Conservation (phyloP, 2,113 vertebrate genomes). For the Odocoileus hemionus region DNA sequence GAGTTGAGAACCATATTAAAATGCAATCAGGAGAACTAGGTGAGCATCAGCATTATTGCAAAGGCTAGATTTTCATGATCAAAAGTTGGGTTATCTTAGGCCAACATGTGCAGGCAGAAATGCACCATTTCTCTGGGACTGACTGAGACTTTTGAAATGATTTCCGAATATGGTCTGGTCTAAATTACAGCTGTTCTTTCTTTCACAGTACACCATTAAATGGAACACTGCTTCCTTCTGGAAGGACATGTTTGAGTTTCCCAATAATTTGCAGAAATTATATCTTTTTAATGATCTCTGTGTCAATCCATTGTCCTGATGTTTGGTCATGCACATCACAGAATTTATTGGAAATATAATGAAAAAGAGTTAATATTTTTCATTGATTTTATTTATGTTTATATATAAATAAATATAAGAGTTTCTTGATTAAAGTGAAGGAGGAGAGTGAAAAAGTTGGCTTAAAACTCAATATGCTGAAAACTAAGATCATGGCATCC, state of each 20-base stretch:
- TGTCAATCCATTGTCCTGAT: neutral
- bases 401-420: neutral
- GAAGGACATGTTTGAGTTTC: neutral
- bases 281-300: neutral
- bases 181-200: neutral
- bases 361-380: neutral
- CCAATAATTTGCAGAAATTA: conserved; percentile 10
- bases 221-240: neutral
- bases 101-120: neutral
- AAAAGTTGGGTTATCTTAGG: neutral
- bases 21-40: neutral
- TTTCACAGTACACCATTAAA: conserved; percentile 26
- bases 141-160: neutral
- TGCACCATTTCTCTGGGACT: neutral
- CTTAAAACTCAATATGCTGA: neutral
- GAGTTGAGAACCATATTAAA: neutral
- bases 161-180: neutral
- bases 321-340: neutral
- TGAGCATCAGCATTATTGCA: fast-evolving
- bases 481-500: neutral
- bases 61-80: neutral
- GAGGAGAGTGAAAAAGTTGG: neutral
- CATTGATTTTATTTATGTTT: neutral
- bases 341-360: neutral
- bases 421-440: neutral